Evolutionary conservation across 2,113 vertebrate species (phyloP).

Genomic region (Myiozetetes cayanensis): DNA sequence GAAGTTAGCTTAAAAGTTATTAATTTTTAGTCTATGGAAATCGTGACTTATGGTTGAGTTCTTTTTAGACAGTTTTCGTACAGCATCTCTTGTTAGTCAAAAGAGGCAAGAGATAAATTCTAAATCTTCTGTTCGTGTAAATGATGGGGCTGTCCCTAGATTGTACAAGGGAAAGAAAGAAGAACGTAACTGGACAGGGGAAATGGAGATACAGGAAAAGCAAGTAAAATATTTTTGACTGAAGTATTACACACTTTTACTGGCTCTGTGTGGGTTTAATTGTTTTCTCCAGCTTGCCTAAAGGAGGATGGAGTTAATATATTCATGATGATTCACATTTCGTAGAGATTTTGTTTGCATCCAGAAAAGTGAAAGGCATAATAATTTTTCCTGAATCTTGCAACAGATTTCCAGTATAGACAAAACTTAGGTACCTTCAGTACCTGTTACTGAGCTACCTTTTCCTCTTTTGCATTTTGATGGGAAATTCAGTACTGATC

Average conservation of each 20-base stretch:
- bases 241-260: not conserved
- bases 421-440: not conserved
- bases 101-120: not conserved
- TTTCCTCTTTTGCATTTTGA: not conserved
- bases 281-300: not conserved
- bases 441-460: not conserved
- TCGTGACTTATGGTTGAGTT: slow-evolving; percentile 9
- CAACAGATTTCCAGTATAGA: not conserved
- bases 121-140: not conserved
- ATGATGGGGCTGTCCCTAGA: not conserved
- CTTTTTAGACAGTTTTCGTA: slow-evolving; percentile 30
- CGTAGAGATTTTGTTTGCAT: not conserved
- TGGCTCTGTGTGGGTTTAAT: not conserved
- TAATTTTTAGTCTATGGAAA: slow-evolving; percentile 22
- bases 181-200: not conserved
- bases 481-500: not conserved
- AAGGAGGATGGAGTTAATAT: not conserved
- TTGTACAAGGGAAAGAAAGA: not conserved
- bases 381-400: not conserved
- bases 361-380: not conserved
- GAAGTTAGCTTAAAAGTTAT: slow-evolving; percentile 40
- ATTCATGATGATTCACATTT: not conserved
- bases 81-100: not conserved
- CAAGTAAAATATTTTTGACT: not conserved
- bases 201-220: not conserved